Evolutionary conservation across 92 coral and sea anemone species (phyloP), one percentile per base, ranked within the genome.

Genomic region (Phenganax subtilis): DNA sequence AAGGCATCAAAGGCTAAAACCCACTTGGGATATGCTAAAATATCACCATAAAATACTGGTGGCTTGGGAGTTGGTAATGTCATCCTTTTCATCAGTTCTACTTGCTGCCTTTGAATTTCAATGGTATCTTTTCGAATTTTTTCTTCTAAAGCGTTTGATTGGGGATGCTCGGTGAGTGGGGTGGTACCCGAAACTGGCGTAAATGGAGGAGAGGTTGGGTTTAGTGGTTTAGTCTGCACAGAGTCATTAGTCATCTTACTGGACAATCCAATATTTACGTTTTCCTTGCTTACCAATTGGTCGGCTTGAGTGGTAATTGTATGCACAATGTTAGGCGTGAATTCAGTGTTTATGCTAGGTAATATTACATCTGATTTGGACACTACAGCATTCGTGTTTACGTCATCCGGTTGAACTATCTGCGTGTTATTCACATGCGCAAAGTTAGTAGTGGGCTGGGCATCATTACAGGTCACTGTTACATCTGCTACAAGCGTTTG

Each of bases 1-100:
- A 86, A 82, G 16, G 89, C 84, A 60, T 84, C 87, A 58, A 89
- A 86, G 55, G 89, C 86, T 51, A 68, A 82, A 65, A 80, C 87
- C 91, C 89, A 86, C 67, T 83, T 86, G 9, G 89, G 91, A 30
- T 77, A 86, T 20, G 86, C 86, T 15, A 86, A 75, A n/a, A 88
- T 86, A 59, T 86, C 69, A 14, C 91, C 85, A 29, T 82, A 59
- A 57, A 80, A 85, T 0, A 85, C 54, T 17, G 60, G 59, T 75
- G 80, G 62, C 28, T 51, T 51, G 12, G 63, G 80, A 61, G 80
- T 25, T 17, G 81, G 81, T 8, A 76, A 53, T 55, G 81, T 12
- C 68, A 76, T 76, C 57, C 81, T 76, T 55, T 57, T 76, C 81
- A 76, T 76, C 54, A 76, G 68, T 25, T 76, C 67, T 27, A 76